These are phyloP conservation scores for Zele albiditarsus DNA, from an alignment of 2,888 invertebrate species.

Conservation along the genomic window DNA sequence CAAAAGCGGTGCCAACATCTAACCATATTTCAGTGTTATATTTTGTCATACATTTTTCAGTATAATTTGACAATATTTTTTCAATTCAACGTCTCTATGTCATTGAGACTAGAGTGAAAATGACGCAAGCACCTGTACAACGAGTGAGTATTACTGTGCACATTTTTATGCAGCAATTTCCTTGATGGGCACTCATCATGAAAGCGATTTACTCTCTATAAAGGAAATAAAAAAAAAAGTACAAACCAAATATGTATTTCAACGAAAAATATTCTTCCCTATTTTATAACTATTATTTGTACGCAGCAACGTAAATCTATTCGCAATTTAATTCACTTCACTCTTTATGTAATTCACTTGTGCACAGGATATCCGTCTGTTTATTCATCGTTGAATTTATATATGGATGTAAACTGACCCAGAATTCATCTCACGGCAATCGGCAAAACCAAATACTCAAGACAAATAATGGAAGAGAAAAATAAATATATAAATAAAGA, in stretches of 20 bases:
- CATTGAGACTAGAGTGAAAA: background rate
- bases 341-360: background rate
- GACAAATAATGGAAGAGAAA: background rate
- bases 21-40: background rate
- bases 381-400: background rate
- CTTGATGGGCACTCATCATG: background rate
- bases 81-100: background rate
- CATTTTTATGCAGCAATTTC: slow-evolving; percentile 15
- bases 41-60: background rate
- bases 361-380: background rate
- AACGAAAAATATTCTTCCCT: background rate
- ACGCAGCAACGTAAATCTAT: background rate
- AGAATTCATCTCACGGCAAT: background rate
- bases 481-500: background rate
- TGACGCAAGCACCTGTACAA: slow-evolving; percentile 1
- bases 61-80: slow-evolving; percentile 24
- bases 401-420: background rate
- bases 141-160: background rate
- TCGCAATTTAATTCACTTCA: background rate
- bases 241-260: background rate
- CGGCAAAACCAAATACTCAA: background rate
- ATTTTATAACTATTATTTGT: background rate
- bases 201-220: background rate
- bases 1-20: no score
- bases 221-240: background rate